phyloP scores from a whole-genome alignment of 2,113 vertebrate genomes.

The Sialia sialis region DNA sequence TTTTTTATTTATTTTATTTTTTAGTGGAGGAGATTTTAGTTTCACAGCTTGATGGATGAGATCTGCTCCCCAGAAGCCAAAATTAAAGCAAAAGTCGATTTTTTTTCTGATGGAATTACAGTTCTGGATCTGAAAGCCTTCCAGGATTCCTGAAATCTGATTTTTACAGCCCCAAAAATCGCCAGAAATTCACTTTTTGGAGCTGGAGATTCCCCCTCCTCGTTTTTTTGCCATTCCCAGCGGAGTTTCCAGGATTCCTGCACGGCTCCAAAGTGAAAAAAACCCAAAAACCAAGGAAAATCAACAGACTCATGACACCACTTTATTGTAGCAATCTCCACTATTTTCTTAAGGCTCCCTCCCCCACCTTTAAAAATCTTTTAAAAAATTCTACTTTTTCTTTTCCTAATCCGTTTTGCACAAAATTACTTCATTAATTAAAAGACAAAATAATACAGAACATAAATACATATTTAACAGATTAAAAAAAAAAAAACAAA shows the following conservation, averaged over 20 bases:
- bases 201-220: background rate
- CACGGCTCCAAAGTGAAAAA: background rate
- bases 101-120: conserved; percentile 44
- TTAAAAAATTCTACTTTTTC: conserved; percentile 76
- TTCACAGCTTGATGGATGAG: conserved; percentile 75
- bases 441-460: conserved; percentile 82
- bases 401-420: conserved; percentile 18
- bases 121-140: background rate
- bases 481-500: conserved; percentile 50
- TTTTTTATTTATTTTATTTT: background rate
- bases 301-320: conserved; percentile 36
- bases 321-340: conserved; percentile 64
- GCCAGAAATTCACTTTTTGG: background rate
- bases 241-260: background rate
- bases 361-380: conserved; percentile 32
- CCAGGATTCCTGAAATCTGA: background rate
- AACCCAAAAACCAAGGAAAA: conserved; percentile 8
- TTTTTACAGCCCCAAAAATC: background rate
- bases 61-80: conserved; percentile 66
- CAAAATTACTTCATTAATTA: conserved; percentile 78
- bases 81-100: conserved; percentile 15
- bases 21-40: conserved; percentile 71
- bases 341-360: conserved; percentile 27
- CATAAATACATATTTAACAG: conserved; percentile 90
- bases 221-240: background rate